Base-by-base conservation (phyloP, 2,113 vertebrate species). In the Athene noctua region DNA sequence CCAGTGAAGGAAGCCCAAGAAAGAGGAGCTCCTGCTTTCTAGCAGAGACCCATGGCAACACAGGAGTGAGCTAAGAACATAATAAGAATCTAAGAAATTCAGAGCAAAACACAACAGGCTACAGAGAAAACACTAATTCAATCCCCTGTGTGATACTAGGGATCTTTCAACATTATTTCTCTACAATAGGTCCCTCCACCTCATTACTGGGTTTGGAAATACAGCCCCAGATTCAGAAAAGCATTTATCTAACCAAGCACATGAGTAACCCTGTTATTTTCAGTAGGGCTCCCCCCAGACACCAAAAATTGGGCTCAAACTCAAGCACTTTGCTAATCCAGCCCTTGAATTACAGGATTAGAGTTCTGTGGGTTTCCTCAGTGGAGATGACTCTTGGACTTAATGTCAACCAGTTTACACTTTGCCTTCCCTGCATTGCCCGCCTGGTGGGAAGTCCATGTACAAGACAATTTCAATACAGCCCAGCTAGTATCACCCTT, bases 401-500 rank as follows among this genome's bases (percentile, higher is more conserved):
- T 8, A 27, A 15, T 6, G 75, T 67, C 5, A 6, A 15, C 30
- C 25, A 22, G 73, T 75, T 78, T 38, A 68, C 38, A 38, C 52
- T 52, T 67, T n/a, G 83, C 90, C 72, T 80, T 75, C 72, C 88
- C 92, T 51, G 73, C 83, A 5, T 52, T 14, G 66, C 84, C 92
- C 86, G 93, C 96, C 93, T 83, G 80, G 85, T 87, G 55, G 94
- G 95, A 91, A 96, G 92, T 51, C 94, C 87, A 10, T 5, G 90
- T 90, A 92, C 89, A 46, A 96, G 89, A 25, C 77, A 6, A 29
- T 80, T 88, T 94, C 94, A 81, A 80, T 58, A 18, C 83, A 89
- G 67, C 94, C 94, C 94, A 80, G 95, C 89, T 27, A 95, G 91
- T 29, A 71, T 94, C 97, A 75, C 90, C 94, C 49, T 86, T 75